A percentile compares a stretch with the other conserved stretches of the same genome.
Conservation (phyloP, 1,140 invertebrate species). For the Chironomus tepperi region DNA sequence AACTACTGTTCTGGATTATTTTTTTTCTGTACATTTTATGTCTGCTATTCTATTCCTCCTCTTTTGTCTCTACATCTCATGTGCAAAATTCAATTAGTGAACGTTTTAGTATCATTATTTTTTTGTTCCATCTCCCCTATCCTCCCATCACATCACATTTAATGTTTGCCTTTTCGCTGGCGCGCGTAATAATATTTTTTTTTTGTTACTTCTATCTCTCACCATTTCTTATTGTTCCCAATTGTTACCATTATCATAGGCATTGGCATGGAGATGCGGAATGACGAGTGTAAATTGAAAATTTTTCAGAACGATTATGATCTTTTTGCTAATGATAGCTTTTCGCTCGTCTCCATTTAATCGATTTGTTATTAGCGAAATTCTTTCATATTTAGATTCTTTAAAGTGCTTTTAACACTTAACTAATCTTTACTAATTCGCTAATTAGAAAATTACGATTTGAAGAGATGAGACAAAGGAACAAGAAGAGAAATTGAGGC, state of each 20-base stretch:
- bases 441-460: background rate
- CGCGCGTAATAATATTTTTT: background rate
- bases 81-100: conserved; percentile 21
- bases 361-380: background rate
- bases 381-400: background rate
- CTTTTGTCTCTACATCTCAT: background rate
- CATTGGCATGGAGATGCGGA: too few species aligned
- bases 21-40: background rate
- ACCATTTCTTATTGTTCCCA: background rate
- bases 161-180: background rate
- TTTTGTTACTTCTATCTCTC: background rate
- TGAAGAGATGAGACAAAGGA: background rate
- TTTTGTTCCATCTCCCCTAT: background rate
- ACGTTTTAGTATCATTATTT: background rate
- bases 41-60: background rate
- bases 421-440: background rate
- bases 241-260: too few species aligned
- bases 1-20: too few species aligned
- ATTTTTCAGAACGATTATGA: background rate
- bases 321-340: conserved; percentile 2
- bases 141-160: too few species aligned
- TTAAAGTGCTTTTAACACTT: background rate
- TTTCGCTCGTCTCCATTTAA: too few species aligned
- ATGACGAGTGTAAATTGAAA: background rate
- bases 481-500: background rate